Evolutionary conservation across 2,888 invertebrate species (phyloP).

Genomic region (Diogma glabrata): DNA sequence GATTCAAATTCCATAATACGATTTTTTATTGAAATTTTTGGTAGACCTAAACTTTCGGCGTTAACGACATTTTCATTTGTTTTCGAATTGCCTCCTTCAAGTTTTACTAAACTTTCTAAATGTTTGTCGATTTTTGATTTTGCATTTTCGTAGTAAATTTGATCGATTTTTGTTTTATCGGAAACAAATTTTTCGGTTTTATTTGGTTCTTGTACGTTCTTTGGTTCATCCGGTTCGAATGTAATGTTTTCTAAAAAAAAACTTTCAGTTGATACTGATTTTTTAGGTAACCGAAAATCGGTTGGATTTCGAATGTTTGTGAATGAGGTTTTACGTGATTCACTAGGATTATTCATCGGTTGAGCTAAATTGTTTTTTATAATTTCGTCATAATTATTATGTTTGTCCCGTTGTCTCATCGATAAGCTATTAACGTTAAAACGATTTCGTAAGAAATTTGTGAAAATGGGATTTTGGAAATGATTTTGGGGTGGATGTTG

Average conservation of each 20-base stretch:
- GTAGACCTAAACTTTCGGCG: not conserved
- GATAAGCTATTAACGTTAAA: slow-evolving; percentile 2
- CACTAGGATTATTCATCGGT: no score
- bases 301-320: slow-evolving; percentile 1
- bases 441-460: slow-evolving; percentile 1
- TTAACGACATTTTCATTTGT: no score
- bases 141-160: slow-evolving; percentile 17
- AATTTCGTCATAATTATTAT: not conserved
- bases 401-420: not conserved
- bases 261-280: slow-evolving; percentile 34
- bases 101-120: slow-evolving; percentile 8
- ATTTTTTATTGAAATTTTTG: slow-evolving; percentile 3
- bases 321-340: not conserved
- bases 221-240: slow-evolving; percentile 14
- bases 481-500: not conserved
- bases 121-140: slow-evolving; percentile 15
- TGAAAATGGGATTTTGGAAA: slow-evolving; percentile 9
- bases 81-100: slow-evolving; percentile 12
- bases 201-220: not conserved
- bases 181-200: slow-evolving; percentile 21
- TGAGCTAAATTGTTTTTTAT: not conserved
- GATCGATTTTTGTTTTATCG: slow-evolving; percentile 24
- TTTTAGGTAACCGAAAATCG: slow-evolving; percentile 18
- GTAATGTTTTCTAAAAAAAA: slow-evolving; percentile 35
- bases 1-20: slow-evolving; percentile 8